phyloP scores from a whole-genome alignment of 2,797 vertebrate genomes.

The Sebastes taczanowskii region DNA sequence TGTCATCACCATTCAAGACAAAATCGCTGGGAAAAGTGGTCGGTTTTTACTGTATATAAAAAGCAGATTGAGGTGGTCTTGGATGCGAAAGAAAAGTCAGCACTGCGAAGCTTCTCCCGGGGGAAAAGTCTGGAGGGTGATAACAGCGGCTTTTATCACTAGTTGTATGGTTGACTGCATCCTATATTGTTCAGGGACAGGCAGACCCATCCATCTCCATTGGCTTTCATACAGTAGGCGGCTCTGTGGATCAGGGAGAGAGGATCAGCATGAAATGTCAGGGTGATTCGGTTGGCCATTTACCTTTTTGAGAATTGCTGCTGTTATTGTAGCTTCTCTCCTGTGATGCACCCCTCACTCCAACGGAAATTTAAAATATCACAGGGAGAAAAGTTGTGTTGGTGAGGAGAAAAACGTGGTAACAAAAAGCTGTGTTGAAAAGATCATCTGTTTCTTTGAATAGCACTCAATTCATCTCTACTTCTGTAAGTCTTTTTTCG shows the following conservation, averaged over 20 bases:
- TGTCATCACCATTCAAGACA: conserved; percentile 10
- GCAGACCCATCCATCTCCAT: conserved; percentile 74
- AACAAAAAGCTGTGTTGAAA: neutral
- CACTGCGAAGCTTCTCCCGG: conserved; percentile 40
- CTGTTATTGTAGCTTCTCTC: conserved; percentile 33
- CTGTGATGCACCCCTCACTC: neutral
- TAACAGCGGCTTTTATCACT: conserved; percentile 80
- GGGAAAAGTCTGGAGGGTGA: conserved; percentile 63
- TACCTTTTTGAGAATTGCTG: conserved; percentile 41
- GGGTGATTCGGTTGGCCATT: conserved; percentile 57
- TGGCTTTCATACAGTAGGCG: conserved; percentile 59
- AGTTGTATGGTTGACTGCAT: conserved; percentile 74
- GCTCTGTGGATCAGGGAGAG: conserved; percentile 58
- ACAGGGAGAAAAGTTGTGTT: neutral
- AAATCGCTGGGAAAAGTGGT: neutral
- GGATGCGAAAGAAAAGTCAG: conserved; percentile 28
- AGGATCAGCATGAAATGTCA: conserved; percentile 57
- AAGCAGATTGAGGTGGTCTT: conserved; percentile 25
- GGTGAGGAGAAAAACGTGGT: neutral
- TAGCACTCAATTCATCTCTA: neutral
- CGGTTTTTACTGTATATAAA: conserved; percentile 12
- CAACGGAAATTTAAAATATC: conserved; percentile 17
- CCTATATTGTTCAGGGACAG: conserved; percentile 72
- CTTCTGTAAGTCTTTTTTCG: neutral
- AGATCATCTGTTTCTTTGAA: neutral